phyloP scores from a whole-genome alignment of 2,113 vertebrate genomes.

The Callipepla californica region DNA sequence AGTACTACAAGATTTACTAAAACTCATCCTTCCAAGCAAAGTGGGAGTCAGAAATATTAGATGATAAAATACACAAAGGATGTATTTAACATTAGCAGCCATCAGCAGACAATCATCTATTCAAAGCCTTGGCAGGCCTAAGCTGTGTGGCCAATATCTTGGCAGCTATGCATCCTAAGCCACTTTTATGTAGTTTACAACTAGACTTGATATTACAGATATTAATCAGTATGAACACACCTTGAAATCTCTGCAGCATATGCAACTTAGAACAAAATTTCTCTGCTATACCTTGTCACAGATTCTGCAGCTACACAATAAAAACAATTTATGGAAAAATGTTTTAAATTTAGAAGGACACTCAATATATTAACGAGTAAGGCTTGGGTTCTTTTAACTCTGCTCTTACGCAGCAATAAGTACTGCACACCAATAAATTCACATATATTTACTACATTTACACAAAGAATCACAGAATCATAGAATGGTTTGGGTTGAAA shows the following conservation, averaged over 20 bases:
- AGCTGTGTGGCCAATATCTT: neutral
- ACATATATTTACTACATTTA: neutral
- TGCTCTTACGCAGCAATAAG: neutral
- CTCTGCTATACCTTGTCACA: neutral
- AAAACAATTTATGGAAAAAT: neutral
- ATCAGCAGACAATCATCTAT: neutral
- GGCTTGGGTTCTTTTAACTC: neutral
- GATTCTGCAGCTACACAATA: neutral
- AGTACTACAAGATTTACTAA: neutral
- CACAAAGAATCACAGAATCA: neutral
- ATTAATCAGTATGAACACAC: neutral
- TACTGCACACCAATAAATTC: neutral
- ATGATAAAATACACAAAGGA: neutral
- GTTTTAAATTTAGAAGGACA: neutral
- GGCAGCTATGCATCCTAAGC: neutral
- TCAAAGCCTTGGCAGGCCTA: neutral
- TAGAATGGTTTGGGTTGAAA: too few relatives aligned
- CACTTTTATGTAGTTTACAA: neutral
- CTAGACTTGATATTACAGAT: neutral
- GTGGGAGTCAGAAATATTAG: neutral
- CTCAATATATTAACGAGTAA: neutral
- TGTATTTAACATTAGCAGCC: neutral
- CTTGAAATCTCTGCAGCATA: neutral
- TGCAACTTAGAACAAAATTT: neutral
- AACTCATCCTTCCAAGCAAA: neutral